phyloP scores from a whole-genome alignment of 2,888 invertebrate genomes.

The Caenorhabditis becei region DNA sequence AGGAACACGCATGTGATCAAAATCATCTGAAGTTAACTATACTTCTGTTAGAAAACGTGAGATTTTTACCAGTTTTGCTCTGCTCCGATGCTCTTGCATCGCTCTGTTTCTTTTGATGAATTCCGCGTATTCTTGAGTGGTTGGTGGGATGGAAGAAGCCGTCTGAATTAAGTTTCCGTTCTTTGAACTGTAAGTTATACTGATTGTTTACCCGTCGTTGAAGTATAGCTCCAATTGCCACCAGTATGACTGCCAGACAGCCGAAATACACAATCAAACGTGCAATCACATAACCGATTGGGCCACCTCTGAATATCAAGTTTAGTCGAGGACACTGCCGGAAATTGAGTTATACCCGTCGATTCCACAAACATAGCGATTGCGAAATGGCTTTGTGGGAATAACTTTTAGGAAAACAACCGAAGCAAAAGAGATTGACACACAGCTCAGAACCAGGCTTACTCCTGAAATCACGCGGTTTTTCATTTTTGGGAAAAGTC shows the following conservation, averaged over 20 bases:
- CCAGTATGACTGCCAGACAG: slow-evolving; percentile 71
- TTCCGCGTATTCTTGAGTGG: slow-evolving; percentile 69
- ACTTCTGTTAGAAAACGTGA: neutral
- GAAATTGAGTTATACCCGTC: slow-evolving; percentile 65
- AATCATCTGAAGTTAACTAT: slow-evolving; percentile 57
- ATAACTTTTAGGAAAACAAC: slow-evolving; percentile 63
- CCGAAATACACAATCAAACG: slow-evolving; percentile 75
- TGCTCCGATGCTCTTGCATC: slow-evolving; percentile 64
- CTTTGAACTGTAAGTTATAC: too few relatives aligned
- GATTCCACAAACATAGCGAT: slow-evolving; percentile 79
- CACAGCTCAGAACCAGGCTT: slow-evolving; percentile 39
- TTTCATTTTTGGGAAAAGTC: neutral
- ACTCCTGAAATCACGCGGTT: slow-evolving; percentile 24
- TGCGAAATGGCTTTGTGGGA: slow-evolving; percentile 74
- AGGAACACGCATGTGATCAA: slow-evolving; percentile 68
- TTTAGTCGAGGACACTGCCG: neutral
- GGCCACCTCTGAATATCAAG: slow-evolving; percentile 71
- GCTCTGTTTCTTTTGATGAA: slow-evolving; percentile 68
- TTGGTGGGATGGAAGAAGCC: slow-evolving; percentile 63
- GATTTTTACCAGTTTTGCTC: slow-evolving; percentile 58
- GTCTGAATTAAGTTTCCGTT: slow-evolving; percentile 50
- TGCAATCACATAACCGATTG: slow-evolving; percentile 75
- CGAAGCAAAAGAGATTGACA: slow-evolving; percentile 47
- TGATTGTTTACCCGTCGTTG: slow-evolving; percentile 57
- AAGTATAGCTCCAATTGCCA: slow-evolving; percentile 73